Percentiles rank a stretch among this genome's conserved stretches.
Evolutionary conservation across 1,140 invertebrate species (phyloP).

Genomic region (Drosophila pachea): DNA sequence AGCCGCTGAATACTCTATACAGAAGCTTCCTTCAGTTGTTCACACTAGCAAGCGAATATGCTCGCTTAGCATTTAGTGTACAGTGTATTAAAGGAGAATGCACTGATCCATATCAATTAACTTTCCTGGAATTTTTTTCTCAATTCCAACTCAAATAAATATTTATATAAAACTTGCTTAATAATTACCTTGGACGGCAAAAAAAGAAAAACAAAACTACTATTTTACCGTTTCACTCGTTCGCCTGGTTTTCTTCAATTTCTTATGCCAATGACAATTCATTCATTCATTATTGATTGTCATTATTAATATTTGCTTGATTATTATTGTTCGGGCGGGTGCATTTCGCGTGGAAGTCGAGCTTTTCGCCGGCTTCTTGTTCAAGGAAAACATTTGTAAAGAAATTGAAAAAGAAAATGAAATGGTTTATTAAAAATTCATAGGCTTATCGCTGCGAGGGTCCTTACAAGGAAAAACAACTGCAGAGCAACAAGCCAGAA

Average conservation of each 20-base stretch:
- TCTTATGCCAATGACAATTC: background rate
- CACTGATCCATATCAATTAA: no score
- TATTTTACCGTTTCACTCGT: background rate
- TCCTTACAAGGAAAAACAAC: background rate
- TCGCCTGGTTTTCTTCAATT: background rate
- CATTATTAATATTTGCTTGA: slow-evolving; percentile 1
- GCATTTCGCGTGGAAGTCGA: background rate
- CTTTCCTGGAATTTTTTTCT: no score
- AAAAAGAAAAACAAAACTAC: no score
- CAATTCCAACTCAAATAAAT: no score
- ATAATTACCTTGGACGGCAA: no score
- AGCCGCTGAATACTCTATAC: no score
- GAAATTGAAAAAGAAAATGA: slow-evolving; percentile 1
- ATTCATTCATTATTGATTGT: slow-evolving; percentile 1
- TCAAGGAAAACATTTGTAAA: background rate
- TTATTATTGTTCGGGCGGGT: background rate
- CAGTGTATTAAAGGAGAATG: no score
- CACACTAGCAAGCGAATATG: no score
- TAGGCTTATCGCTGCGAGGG: background rate
- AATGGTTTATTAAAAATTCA: slow-evolving; percentile 13
- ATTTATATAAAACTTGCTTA: no score
- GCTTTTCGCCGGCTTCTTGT: background rate
- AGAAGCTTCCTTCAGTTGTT: no score
- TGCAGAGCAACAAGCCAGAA: background rate
- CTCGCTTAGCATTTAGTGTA: no score